A percentile compares a stretch with the other conserved stretches of the same genome.
Conservation (phyloP, 2,113 vertebrate genomes). For the Puffinus mauretanicus region DNA sequence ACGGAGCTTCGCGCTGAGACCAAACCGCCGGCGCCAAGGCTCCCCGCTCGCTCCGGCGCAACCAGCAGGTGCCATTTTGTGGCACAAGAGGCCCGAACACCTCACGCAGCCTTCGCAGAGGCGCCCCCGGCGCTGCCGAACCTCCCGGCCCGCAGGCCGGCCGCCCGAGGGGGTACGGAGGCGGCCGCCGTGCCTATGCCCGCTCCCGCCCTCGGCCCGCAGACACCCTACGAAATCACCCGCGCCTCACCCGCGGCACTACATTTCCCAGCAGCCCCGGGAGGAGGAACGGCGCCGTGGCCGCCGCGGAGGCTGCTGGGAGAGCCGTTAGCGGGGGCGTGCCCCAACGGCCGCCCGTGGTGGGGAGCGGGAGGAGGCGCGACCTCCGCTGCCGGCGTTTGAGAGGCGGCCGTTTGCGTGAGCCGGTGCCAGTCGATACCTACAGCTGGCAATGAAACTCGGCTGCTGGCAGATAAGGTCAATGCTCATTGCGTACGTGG, state of each 20-base stretch:
- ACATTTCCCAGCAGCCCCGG: conserved; percentile 17
- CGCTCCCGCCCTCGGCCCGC: not conserved
- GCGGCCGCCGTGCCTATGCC: not conserved
- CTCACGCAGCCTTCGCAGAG: not conserved
- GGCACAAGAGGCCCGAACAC: not conserved
- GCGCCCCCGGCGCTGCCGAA: not conserved
- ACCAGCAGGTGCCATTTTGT: conserved; percentile 2
- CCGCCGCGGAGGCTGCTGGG: not conserved
- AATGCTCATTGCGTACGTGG: not conserved
- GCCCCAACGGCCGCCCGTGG: accelerated
- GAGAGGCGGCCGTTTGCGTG: accelerated
- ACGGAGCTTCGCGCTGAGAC: not conserved
- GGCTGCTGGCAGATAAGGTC: not conserved
- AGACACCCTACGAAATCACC: accelerated
- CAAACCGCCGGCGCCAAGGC: not conserved
- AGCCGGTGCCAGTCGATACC: accelerated
- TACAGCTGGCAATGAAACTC: not conserved
- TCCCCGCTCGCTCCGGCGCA: not conserved
- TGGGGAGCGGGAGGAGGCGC: accelerated
- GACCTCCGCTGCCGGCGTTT: accelerated
- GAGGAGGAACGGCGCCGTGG: not conserved
- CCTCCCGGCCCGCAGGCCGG: not conserved
- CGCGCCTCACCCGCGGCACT: not conserved
- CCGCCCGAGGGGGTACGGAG: accelerated
- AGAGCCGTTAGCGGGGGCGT: not conserved